These are phyloP conservation scores for Drosophila triauraria DNA, from an alignment of 1,140 invertebrate genomes.

Conservation along the genomic window DNA sequence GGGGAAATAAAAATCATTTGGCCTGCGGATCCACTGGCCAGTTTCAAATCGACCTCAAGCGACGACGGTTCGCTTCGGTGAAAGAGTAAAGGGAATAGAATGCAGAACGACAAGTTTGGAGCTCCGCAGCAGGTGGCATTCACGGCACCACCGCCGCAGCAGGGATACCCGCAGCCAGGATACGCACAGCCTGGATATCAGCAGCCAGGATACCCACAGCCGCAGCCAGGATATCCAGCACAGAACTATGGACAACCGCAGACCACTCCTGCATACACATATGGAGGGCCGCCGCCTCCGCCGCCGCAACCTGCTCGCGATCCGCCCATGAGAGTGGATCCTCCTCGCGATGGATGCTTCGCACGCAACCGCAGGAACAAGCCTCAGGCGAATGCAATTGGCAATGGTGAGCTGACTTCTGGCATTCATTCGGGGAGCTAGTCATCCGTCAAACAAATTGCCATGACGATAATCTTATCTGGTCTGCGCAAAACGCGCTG, in stretches of 20 bases:
- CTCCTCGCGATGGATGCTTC: slow-evolving; percentile 41
- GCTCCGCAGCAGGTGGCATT: slow-evolving; percentile 15
- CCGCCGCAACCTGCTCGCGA: slow-evolving; percentile 1
- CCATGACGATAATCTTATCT: slow-evolving; percentile 44
- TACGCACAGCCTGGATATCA: slow-evolving; percentile 13
- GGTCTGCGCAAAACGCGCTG: background rate
- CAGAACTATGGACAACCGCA: slow-evolving; percentile 26
- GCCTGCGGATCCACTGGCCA: background rate
- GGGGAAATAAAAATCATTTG: slow-evolving; percentile 16
- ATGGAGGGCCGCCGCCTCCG: slow-evolving; percentile 17
- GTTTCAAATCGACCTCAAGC: slow-evolving; percentile 22
- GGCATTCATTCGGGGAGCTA: background rate
- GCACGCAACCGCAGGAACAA: slow-evolving; percentile 46
- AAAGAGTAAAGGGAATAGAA: background rate
- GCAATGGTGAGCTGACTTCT: slow-evolving; percentile 38
- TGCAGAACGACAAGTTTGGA: slow-evolving; percentile 38
- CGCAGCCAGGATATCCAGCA: slow-evolving; percentile 27
- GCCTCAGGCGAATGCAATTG: slow-evolving; percentile 52
- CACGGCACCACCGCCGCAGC: slow-evolving; percentile 8
- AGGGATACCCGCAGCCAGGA: slow-evolving; percentile 42
- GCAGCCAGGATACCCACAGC: slow-evolving; percentile 21
- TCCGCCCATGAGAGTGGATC: slow-evolving; percentile 12
- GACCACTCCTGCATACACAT: slow-evolving; percentile 29
- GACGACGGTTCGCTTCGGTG: slow-evolving; percentile 3
- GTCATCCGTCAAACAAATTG: slow-evolving; percentile 9